Percentiles rank a stretch among this genome's conserved stretches.
phyloP scores from a whole-genome alignment of 2,888 invertebrate genomes.

The Drosophila nr. fundita region DNA sequence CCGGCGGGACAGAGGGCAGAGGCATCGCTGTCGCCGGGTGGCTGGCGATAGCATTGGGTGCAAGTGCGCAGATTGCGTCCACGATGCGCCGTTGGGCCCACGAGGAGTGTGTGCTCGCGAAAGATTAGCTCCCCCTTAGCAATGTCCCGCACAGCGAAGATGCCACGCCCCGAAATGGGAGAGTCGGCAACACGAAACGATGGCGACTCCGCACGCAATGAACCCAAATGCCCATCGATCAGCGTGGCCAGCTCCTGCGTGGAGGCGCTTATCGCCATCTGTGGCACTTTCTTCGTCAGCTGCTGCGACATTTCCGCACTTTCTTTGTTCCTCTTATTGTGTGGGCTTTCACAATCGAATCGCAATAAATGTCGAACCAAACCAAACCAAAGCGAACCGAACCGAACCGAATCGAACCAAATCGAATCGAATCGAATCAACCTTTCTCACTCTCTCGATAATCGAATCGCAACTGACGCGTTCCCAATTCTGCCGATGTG shows the following conservation, averaged over 20 bases:
- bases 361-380: slow-evolving; percentile 9
- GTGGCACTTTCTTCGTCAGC: slow-evolving; percentile 34
- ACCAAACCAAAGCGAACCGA: slow-evolving; percentile 22
- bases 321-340: not conserved
- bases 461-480: slow-evolving; percentile 57
- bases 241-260: slow-evolving; percentile 74
- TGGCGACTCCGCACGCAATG: slow-evolving; percentile 62
- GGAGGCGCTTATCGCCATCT: slow-evolving; percentile 66
- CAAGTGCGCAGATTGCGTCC: slow-evolving; percentile 87
- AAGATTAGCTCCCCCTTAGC: slow-evolving; percentile 89
- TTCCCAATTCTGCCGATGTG: slow-evolving; percentile 31
- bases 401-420: not conserved
- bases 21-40: slow-evolving; percentile 77
- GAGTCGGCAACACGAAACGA: slow-evolving; percentile 88
- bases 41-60: slow-evolving; percentile 87
- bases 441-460: slow-evolving; percentile 30
- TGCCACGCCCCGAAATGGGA: slow-evolving; percentile 89
- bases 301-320: slow-evolving; percentile 29
- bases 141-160: slow-evolving; percentile 89
- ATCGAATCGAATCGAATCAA: slow-evolving; percentile 19
- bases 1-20: slow-evolving; percentile 86
- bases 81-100: slow-evolving; percentile 88
- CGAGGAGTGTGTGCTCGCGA: slow-evolving; percentile 89
- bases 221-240: slow-evolving; percentile 79
- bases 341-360: not conserved